These are phyloP conservation scores for Muscicapa adusta DNA, from an alignment of 2,113 vertebrate genomes.

Conservation along the genomic window DNA sequence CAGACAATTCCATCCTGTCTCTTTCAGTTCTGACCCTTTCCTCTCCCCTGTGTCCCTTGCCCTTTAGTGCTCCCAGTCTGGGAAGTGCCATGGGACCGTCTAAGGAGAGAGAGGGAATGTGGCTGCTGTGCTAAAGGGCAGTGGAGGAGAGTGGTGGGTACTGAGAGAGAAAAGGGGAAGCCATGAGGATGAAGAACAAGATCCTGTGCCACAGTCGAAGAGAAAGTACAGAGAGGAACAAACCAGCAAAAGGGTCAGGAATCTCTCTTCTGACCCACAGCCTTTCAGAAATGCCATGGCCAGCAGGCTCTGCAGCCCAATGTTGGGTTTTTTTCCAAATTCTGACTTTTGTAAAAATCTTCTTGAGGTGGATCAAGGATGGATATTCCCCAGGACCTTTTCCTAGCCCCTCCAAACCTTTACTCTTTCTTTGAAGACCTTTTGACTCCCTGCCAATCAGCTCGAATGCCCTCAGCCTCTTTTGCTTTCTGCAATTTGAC, in stretches of 20 bases:
- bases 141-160: background rate
- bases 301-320: background rate
- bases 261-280: background rate
- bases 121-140: background rate
- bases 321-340: background rate
- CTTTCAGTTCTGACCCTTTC: background rate
- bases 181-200: background rate
- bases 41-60: background rate
- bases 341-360: background rate
- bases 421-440: background rate
- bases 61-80: background rate
- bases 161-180: background rate
- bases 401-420: background rate
- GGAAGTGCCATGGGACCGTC: background rate
- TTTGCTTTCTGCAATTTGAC: background rate
- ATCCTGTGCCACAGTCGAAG: background rate
- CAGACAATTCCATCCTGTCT: background rate
- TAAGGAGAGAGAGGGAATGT: background rate
- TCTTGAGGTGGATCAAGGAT: background rate
- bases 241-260: background rate
- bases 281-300: background rate
- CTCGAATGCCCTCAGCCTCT: background rate
- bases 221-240: background rate
- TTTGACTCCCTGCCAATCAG: background rate
- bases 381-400: background rate